Base-by-base conservation (phyloP, 2,888 invertebrate genomes). In the Catocala sponsa region DNA sequence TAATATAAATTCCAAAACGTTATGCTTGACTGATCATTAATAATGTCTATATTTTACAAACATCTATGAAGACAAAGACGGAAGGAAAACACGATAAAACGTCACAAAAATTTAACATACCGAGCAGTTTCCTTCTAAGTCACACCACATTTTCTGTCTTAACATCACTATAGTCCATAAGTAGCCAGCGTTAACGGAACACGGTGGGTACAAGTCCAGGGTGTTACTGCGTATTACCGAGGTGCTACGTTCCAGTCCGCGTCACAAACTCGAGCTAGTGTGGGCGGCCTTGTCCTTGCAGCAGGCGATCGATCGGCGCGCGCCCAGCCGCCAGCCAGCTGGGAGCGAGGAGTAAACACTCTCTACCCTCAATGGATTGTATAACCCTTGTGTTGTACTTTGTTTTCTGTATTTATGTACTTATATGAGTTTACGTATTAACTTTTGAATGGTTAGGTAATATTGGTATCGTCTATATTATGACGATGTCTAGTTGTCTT, bases 251-350 rank as follows among this genome's bases (percentile, higher is more conserved):
- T 77, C 70, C 70, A 46, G 62, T 49, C 53, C 68, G 74, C 79
- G 78, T 78, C 78, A 76, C 60, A 58, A 65, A 2, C 25, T 25
- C 59, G 47, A 59, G 64, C 70, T 65, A 64, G 68, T 63, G 65
- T 63, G 78, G 86, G 81, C 83, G 91, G 83, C 92, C 91, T 92
- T 92, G 92, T 84, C 91, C 91, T 90, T 90, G 87, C 56, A 70
- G 56, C 56, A 59, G 73, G 65, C 67, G 85, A 92, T 92, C 92
- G 88, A 92, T 92, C 84, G 86, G 88, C 92, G 91, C 90, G 88
- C 90, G 88, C 85, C 75, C 79, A 56, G 63, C 66, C 47, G 46
- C 63, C 65, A n/a, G 35, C 62, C 75, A 78, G 75, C 78, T 76
- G 75, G 75, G 71, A 60, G 66, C 55, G 64, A 63, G 62, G 48